Evolutionary conservation across 2,797 vertebrate species (phyloP), one percentile per base, ranked within the genome.

Genomic region (Glossophaga mutica): DNA sequence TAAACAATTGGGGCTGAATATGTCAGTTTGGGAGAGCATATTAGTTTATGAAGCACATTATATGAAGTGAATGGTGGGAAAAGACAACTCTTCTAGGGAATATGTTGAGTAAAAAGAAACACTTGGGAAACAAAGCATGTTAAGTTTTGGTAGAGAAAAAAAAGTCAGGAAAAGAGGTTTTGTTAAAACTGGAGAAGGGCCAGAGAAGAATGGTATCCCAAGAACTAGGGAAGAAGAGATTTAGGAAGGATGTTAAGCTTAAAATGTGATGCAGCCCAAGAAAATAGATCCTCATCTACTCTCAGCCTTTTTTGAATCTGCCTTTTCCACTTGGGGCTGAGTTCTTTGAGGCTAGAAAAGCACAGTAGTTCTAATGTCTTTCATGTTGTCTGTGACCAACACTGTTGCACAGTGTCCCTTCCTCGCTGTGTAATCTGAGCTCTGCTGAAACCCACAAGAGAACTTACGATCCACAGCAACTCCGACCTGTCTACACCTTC

Each of bases 321-420:
- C 19, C 1, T 87, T 92, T 71, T 89, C 32, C 34, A 71, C 57
- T 67, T 93, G 65, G 11, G 46, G 29, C 68, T 96, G 48, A 90
- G 26, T 92, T 96, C 78, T 76, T 29, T 87, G 48, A 82, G 48
- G 55, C 52, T 82, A 78, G 65, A 46, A 93, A 87, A 74, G 81
- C 48, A 84, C 37, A 52, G 9, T n/a, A 77, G 79, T 87, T 73
- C 39, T 93, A 87, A 93, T 94, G 76, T 87, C 37, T 87, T 94
- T 94, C 89, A 81, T 76, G 39, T 87, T 37, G 50, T 91, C 79
- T n/a, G 86, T 91, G 71, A 67, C 70, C 74, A 95, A 90, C 39
- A 39, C 39, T 39, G 39, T 39, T 39, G 6, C 39, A 39, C 39
- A 39, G 39, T 39, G 39, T 77, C 48, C 39, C 44, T 83, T 48